Percentiles rank a stretch among this genome's conserved stretches.
Conservation (phyloP, 2,888 invertebrate species). For the Gandaritis pyraliata region DNA sequence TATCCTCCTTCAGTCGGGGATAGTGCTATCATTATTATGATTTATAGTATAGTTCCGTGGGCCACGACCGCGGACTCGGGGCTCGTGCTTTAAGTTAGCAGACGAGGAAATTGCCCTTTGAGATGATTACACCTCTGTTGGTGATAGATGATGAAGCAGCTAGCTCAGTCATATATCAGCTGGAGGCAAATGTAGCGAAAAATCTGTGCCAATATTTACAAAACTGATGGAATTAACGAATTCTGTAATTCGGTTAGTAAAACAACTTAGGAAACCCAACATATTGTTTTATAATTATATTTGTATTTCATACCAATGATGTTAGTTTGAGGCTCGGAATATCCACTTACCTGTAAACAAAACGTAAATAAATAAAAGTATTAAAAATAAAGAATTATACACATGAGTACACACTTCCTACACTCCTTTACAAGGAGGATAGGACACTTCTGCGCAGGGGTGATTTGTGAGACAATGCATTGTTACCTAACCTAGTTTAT, state of each 20-base stretch:
- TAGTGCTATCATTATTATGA: conserved; percentile 65
- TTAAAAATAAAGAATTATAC: background rate
- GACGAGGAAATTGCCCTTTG: conserved; percentile 76
- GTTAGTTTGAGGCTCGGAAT: background rate
- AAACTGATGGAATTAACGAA: no score
- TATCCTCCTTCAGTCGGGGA: conserved; percentile 17
- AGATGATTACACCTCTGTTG: conserved; percentile 68
- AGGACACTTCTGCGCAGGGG: no score
- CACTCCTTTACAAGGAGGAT: no score
- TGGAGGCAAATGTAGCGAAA: no score
- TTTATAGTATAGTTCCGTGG: conserved; percentile 72
- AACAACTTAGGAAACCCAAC: no score
- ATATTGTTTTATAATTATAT: no score
- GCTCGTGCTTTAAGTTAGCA: conserved; percentile 73
- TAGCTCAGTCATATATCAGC: conserved; percentile 15
- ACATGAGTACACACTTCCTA: no score
- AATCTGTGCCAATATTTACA: no score
- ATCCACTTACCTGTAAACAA: conserved; percentile 24
- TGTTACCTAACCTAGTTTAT: no score
- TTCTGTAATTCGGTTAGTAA: no score
- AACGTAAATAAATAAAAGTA: background rate
- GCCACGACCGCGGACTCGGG: conserved; percentile 64
- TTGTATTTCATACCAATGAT: background rate
- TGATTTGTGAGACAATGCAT: no score
- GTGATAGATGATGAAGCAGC: conserved; percentile 14